A percentile compares a stretch with the other conserved stretches of the same genome.
Evolutionary conservation across 2,797 vertebrate genomes (phyloP).

Genomic region (Carduelis carduelis): DNA sequence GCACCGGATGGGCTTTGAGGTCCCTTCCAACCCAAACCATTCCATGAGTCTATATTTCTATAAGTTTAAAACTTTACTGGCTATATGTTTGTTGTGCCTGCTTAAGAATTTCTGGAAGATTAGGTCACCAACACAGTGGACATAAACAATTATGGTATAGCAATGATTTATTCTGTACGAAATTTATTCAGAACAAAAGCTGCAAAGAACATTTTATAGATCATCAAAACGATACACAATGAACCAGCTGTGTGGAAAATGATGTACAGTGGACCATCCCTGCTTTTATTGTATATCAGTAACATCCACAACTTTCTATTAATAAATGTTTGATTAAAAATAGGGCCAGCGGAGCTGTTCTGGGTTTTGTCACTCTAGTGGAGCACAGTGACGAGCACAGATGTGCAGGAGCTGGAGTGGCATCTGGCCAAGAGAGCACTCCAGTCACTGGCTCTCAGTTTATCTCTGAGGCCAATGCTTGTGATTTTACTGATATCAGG

Average conservation of each 20-base stretch:
- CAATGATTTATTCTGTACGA: background rate
- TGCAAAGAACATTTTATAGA: background rate
- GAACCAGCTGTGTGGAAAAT: background rate
- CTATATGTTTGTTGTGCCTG: background rate
- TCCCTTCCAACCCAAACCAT: background rate
- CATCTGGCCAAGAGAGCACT: background rate
- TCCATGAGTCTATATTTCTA: background rate
- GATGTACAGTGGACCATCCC: background rate
- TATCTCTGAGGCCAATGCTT: background rate
- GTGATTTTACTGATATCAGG: background rate
- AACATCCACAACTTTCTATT: background rate
- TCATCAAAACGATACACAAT: background rate
- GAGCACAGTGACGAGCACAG: background rate
- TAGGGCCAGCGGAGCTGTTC: background rate
- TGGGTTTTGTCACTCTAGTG: background rate
- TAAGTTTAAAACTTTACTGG: background rate
- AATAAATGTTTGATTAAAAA: background rate
- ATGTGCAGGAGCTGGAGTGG: background rate
- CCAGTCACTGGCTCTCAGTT: background rate
- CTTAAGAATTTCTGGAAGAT: background rate
- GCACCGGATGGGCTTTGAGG: rapidly evolving
- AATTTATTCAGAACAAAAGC: background rate
- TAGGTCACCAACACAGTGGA: background rate
- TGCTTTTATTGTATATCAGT: background rate
- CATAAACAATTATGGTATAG: background rate